Evolutionary conservation across 2,888 invertebrate genomes (phyloP).

Genomic region (Dinocampus coccinellae): DNA sequence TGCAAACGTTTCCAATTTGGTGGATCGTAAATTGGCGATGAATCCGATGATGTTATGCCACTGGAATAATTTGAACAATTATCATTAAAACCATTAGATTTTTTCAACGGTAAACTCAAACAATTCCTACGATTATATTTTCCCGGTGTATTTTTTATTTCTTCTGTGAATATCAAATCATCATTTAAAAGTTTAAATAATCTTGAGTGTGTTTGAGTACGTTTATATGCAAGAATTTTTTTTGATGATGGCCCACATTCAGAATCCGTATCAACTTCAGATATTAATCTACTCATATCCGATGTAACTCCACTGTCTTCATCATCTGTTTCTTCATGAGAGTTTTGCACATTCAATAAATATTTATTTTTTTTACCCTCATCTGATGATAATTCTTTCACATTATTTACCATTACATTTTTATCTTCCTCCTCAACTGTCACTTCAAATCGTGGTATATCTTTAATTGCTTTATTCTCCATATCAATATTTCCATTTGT

Average conservation of each 20-base stretch:
- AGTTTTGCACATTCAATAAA: constrained; percentile 52
- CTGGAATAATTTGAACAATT: constrained; percentile 62
- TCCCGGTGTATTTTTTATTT: constrained; percentile 51
- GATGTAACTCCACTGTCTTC: constrained; percentile 80
- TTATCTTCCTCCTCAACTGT: constrained; percentile 50
- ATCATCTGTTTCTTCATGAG: constrained; percentile 71
- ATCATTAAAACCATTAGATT: constrained; percentile 58
- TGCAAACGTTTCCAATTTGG: constrained; percentile 70
- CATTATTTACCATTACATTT: constrained; percentile 44
- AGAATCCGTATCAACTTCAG: constrained; percentile 76
- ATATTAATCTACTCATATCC: constrained; percentile 78
- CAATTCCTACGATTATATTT: constrained; percentile 42
- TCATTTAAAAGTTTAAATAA: constrained; percentile 78
- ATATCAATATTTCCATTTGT: constrained; percentile 23
- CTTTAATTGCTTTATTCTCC: constrained; percentile 33
- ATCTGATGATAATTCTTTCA: constrained; percentile 12
- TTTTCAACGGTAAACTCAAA: constrained; percentile 50
- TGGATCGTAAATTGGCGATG: constrained; percentile 68
- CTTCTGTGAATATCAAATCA: constrained; percentile 67
- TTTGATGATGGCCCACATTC: constrained; percentile 73
- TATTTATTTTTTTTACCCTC: constrained; percentile 39
- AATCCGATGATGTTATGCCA: constrained; percentile 68
- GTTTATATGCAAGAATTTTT: constrained; percentile 75
- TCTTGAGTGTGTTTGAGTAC: constrained; percentile 81
- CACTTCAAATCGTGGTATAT: constrained; percentile 45